Conservation (phyloP, 1,140 invertebrate genomes). For the Sycophaga agraensis region DNA sequence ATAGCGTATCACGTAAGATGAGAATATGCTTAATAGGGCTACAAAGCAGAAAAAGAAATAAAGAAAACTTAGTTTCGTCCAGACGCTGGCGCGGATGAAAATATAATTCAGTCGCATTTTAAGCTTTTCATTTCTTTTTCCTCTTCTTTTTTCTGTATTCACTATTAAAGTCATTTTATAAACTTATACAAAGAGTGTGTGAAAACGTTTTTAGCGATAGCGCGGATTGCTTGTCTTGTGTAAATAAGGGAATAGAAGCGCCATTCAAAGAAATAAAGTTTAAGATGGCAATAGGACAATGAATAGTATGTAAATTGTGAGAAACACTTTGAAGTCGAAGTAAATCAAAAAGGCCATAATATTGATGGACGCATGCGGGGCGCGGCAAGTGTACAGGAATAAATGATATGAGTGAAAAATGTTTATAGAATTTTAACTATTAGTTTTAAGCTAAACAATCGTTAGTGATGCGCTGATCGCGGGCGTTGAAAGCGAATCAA, state of each 20-base stretch:
- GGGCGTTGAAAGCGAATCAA: conserved; percentile 2
- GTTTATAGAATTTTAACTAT: conserved; percentile 37
- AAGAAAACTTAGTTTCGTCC: conserved; percentile 16
- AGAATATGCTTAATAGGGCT: neutral
- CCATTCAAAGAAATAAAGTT: neutral
- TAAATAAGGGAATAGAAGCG: neutral
- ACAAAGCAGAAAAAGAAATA: neutral
- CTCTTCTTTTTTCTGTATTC: conserved; percentile 10
- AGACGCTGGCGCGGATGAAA: conserved; percentile 24
- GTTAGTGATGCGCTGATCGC: neutral
- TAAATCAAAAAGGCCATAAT: conserved; percentile 42
- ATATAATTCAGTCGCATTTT: neutral
- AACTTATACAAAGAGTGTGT: conserved; percentile 23
- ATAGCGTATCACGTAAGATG: neutral
- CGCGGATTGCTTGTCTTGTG: neutral
- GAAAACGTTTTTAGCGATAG: neutral
- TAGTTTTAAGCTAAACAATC: conserved; percentile 37
- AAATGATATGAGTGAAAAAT: conserved; percentile 11
- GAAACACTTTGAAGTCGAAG: conserved; percentile 1
- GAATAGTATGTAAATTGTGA: neutral
- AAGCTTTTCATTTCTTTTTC: conserved; percentile 15
- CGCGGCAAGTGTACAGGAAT: conserved; percentile 1
- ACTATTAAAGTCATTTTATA: conserved; percentile 31
- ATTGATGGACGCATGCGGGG: conserved; percentile 32
- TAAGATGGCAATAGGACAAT: conserved; percentile 8